Percentiles rank a stretch among this genome's conserved stretches.
phyloP scores from a whole-genome alignment of 2,888 invertebrate species.

The Branchellion lobata region DNA sequence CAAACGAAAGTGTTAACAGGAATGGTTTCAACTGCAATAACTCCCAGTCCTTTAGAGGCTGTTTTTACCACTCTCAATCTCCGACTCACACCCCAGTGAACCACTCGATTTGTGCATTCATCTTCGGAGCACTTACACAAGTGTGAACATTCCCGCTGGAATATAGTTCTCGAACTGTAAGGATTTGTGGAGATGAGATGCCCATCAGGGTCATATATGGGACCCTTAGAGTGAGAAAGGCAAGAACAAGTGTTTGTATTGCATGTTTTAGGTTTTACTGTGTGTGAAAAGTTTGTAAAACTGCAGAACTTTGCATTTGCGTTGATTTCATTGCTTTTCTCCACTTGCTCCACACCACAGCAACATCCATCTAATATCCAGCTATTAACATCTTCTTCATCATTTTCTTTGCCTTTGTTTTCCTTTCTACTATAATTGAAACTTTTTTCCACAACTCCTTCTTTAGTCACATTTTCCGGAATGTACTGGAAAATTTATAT shows the following conservation, averaged over 20 bases:
- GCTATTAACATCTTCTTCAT: not conserved
- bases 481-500: conserved; percentile 19
- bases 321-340: not conserved
- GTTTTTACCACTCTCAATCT: conserved; percentile 30
- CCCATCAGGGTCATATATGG: not conserved
- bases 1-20: conserved; percentile 30
- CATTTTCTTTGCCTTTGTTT: not conserved
- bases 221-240: not conserved
- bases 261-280: not conserved
- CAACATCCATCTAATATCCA: conserved; percentile 13
- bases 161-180: not conserved
- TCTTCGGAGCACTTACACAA: conserved; percentile 25
- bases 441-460: not conserved
- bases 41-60: conserved; percentile 33
- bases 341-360: not conserved
- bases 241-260: not conserved
- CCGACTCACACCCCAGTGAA: conserved; percentile 24
- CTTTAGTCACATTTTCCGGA: not conserved
- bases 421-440: no score
- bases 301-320: no score
- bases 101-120: not conserved
- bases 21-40: conserved; percentile 13
- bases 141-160: conserved; percentile 12
- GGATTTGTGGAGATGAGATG: conserved; percentile 19
- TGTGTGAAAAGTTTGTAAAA: no score